Conservation (phyloP, 2,113 vertebrate genomes). For the Halcyon senegalensis region DNA sequence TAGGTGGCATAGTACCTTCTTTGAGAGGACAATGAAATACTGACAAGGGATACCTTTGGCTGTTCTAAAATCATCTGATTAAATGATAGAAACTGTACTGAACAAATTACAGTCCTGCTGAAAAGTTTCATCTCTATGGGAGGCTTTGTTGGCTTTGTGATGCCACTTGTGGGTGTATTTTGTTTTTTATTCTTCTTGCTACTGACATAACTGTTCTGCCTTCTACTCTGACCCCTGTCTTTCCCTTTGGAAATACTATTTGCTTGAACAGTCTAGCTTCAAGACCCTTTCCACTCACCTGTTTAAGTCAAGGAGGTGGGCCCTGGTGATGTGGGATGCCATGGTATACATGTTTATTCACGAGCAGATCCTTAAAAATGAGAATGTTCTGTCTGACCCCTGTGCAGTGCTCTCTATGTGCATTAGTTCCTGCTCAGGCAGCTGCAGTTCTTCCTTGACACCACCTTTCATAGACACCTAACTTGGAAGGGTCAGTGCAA, state of each 20-base stretch:
- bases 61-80: neutral
- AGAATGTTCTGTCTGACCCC: neutral
- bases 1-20: neutral
- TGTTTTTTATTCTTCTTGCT: neutral
- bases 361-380: neutral
- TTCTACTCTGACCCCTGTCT: neutral
- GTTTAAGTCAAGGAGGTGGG: neutral
- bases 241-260: neutral
- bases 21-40: accelerated
- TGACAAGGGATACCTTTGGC: neutral
- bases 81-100: neutral
- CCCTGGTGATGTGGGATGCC: neutral
- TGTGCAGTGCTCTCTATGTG: neutral
- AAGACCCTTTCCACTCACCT: neutral
- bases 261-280: neutral
- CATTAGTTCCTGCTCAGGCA: neutral
- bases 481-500: neutral
- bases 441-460: neutral
- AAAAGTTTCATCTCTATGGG: neutral
- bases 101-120: slow-evolving; percentile 44
- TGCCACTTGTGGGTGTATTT: slow-evolving; percentile 53
- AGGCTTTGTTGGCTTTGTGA: slow-evolving; percentile 30
- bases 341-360: neutral
- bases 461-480: neutral
- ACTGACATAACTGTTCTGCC: slow-evolving; percentile 34